Percentiles rank a stretch among this genome's conserved stretches.
These are phyloP conservation scores for Rhinichthys klamathensis DNA, from an alignment of 2,113 vertebrate species.

Conservation along the genomic window DNA sequence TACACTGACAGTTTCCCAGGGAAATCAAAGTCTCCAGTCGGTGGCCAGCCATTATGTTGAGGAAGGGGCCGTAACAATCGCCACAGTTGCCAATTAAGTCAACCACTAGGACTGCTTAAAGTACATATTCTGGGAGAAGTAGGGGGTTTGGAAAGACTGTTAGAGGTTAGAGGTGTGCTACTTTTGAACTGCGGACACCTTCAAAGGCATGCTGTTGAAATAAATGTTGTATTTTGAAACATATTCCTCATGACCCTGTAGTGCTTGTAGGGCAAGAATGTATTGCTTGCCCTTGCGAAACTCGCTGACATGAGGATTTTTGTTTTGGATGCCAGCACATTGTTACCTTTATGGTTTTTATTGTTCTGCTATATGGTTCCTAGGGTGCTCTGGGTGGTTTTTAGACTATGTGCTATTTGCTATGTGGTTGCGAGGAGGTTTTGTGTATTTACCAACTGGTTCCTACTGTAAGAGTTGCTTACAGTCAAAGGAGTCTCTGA, in stretches of 20 bases:
- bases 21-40: conserved; percentile 63
- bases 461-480: neutral
- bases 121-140: neutral
- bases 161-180: neutral
- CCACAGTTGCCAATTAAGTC: conserved; percentile 63
- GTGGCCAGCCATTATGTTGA: conserved; percentile 67
- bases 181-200: neutral
- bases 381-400: neutral
- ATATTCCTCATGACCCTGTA: neutral
- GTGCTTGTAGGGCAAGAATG: neutral
- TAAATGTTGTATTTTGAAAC: neutral
- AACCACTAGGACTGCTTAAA: conserved; percentile 29
- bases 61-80: conserved; percentile 63
- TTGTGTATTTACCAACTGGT: neutral
- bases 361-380: neutral
- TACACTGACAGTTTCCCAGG: conserved; percentile 74
- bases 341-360: neutral
- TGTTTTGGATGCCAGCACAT: neutral
- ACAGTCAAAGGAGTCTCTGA: neutral
- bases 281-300: neutral
- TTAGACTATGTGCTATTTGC: neutral
- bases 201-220: conserved; percentile 11
- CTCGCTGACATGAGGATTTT: neutral
- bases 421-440: neutral
- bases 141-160: neutral